These are phyloP conservation scores for Cryptoprocta ferox DNA, from an alignment of 2,797 vertebrate species.

Conservation along the genomic window DNA sequence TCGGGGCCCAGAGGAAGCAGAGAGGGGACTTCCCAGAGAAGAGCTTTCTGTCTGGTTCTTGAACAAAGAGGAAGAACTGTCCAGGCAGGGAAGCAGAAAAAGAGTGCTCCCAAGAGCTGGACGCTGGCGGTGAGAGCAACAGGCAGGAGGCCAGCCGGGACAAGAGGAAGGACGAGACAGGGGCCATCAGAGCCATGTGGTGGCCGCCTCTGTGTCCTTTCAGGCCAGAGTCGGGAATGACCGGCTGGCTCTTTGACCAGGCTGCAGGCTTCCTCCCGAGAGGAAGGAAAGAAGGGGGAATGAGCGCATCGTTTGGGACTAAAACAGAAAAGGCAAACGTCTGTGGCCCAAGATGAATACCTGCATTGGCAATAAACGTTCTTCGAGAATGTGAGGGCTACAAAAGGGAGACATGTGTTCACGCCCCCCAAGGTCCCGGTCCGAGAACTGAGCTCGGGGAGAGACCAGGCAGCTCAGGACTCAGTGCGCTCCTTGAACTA, in stretches of 20 bases:
- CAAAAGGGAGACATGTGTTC: not conserved
- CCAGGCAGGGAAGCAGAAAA: not conserved
- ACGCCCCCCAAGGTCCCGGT: too few relatives aligned
- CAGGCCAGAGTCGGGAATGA: not conserved
- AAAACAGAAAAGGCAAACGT: not conserved
- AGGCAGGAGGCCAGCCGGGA: not conserved
- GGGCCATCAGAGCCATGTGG: accelerated
- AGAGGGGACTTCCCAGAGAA: not conserved
- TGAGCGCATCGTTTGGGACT: not conserved
- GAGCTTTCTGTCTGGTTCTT: not conserved
- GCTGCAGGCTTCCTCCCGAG: not conserved
- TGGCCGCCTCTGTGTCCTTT: accelerated
- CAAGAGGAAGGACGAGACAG: not conserved
- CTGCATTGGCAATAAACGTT: not conserved
- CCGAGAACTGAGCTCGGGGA: accelerated
- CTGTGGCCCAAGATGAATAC: not conserved
- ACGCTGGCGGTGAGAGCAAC: not conserved
- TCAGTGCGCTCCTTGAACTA: not conserved
- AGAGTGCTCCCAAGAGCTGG: not conserved
- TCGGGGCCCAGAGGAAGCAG: not conserved
- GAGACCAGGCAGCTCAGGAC: not conserved
- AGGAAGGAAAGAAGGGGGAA: not conserved
- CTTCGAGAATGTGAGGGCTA: not conserved
- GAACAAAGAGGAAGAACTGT: not conserved
- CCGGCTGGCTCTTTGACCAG: not conserved